Evolutionary conservation across 1,140 invertebrate genomes (phyloP).

Genomic region (Pseudomyrmex concolor): DNA sequence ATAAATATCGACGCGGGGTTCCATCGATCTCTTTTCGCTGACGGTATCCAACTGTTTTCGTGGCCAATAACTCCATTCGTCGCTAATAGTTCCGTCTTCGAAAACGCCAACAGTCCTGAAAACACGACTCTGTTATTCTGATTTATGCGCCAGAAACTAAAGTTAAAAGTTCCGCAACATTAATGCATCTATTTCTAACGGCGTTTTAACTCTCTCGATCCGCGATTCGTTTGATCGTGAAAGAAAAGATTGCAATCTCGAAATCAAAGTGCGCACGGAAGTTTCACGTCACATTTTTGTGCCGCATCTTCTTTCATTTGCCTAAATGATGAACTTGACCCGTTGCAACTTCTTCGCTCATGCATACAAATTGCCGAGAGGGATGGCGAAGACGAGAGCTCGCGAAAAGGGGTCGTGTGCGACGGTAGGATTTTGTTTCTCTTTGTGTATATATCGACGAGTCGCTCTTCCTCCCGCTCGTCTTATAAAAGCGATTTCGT

Average conservation of each 20-base stretch:
- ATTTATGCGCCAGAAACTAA: too few species aligned
- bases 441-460: constrained; percentile 28
- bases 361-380: constrained; percentile 54
- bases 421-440: constrained; percentile 42
- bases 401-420: constrained; percentile 8
- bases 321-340: constrained; percentile 40
- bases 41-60: constrained; percentile 9
- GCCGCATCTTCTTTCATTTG: constrained; percentile 38
- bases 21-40: constrained; percentile 24
- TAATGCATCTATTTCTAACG: too few species aligned
- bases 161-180: neutral
- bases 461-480: neutral
- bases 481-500: constrained; percentile 16
- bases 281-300: neutral
- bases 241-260: neutral
- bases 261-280: neutral
- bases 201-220: neutral
- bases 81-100: constrained; percentile 30
- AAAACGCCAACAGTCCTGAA: neutral
- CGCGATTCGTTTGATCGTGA: neutral
- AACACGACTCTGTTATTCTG: too few species aligned
- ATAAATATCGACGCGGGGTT: constrained; percentile 44
- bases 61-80: neutral
- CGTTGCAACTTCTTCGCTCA: constrained; percentile 30
- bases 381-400: neutral